Conservation (phyloP, 2,888 invertebrate genomes). For the Nebria salina region DNA sequence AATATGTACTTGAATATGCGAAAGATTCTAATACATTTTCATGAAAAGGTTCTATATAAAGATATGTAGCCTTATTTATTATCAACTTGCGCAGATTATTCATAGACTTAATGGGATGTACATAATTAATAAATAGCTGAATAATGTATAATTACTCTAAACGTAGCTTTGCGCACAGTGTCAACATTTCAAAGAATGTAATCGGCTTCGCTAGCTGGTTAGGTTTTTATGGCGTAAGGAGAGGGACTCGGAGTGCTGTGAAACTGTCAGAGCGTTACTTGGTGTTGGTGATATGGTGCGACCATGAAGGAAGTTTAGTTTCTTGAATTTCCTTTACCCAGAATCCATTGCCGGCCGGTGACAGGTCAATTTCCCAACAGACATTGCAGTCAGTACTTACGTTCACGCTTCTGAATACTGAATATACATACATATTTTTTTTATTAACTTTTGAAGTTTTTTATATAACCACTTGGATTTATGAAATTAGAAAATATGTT, state of each 20-base stretch:
- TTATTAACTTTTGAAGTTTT: too few relatives aligned
- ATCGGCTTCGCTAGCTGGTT: neutral
- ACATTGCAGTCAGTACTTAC: conserved; percentile 31
- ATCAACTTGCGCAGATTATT: neutral
- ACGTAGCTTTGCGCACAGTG: neutral
- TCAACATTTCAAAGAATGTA: neutral
- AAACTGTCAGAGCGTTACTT: conserved; percentile 23
- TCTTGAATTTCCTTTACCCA: conserved; percentile 38
- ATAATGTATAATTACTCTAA: neutral
- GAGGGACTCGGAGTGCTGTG: neutral
- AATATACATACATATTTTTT: conserved; percentile 5
- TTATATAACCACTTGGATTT: too few relatives aligned
- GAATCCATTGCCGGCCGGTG: conserved; percentile 44
- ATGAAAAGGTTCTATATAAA: neutral
- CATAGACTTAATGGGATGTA: conserved; percentile 15
- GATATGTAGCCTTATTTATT: neutral
- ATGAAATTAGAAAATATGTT: too few relatives aligned
- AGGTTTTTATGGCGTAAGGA: neutral
- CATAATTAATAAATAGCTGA: conserved; percentile 28
- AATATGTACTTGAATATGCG: neutral
- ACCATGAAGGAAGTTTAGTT: conserved; percentile 19
- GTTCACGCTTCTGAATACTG: conserved; percentile 11
- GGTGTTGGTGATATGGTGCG: neutral
- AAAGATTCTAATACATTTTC: neutral
- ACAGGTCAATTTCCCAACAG: conserved; percentile 45